Evolutionary conservation across 2,113 vertebrate species (phyloP), one percentile per base, ranked within the genome.

Genomic region (Melospiza melodia): DNA sequence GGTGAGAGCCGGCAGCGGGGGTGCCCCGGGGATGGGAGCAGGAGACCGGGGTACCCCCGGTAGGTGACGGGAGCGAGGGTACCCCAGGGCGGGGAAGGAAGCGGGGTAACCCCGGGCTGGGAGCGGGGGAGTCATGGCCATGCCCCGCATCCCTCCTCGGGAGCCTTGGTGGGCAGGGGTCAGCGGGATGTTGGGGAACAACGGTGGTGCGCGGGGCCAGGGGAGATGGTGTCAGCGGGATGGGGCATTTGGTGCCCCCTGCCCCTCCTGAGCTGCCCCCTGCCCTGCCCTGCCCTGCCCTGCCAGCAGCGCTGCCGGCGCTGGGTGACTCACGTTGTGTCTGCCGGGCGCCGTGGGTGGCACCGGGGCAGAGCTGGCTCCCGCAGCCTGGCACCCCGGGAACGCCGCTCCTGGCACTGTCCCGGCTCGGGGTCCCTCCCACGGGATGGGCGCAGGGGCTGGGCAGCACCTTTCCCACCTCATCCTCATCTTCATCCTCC

Each of bases 1-100:
- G 98, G 98, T 98, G 98, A 95, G 96, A 86, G 92, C 33, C 28
- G 63, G 66, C 48, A 23, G 44, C 1, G 25, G 82, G 79, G 25
- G 2, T 46, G n/a, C 11, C 59, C 23, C 52, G 2, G 67, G 39
- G 43, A 7, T 1, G 31, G 79, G 31, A 62, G 30, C 6, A 1
- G 55, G 67, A 68, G 9, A n/a, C 9, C 1, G 7, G 49, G 51
- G 4, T 37, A n/a, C 24, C 58, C 48, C 23, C 19, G 74, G 48
- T 97, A 44, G 73, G 97, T 98, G 98, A 93, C 93, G 33, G 59
- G 9, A 44, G 33, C 2, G 16, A 68, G 76, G 25, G 5, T 25
- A 20, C 51, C 43, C 21, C 54, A 4, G 54, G n/a, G 57, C 31
- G 9, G 43, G 63, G 27, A 66, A 3, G 39, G 75, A 11, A 52